Conservation (phyloP, 2,113 vertebrate genomes). For the Rallus limicola region DNA sequence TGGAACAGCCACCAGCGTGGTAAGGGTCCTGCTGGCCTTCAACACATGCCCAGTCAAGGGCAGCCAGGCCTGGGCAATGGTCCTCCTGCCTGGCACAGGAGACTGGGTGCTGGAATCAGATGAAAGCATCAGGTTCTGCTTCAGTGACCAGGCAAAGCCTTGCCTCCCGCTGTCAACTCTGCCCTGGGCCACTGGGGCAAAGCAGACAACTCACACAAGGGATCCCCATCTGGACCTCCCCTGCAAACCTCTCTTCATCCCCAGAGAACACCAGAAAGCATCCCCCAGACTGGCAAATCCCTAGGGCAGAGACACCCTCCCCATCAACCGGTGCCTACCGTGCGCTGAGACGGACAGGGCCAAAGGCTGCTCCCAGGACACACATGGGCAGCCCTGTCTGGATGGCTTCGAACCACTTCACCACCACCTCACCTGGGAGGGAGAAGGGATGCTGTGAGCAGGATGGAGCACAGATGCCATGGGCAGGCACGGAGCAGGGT, state of each 20-base stretch:
- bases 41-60: not conserved
- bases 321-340: conserved; percentile 66
- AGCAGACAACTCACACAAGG: not conserved
- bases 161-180: fast-evolving
- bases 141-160: not conserved
- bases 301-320: not conserved
- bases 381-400: conserved; percentile 97
- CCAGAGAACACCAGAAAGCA: not conserved
- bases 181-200: not conserved
- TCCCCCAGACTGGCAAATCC: fast-evolving
- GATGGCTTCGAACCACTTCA: conserved; percentile 95
- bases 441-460: not conserved
- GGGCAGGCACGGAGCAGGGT: not conserved
- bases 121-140: not conserved
- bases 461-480: no score
- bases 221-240: fast-evolving
- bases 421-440: conserved; percentile 88
- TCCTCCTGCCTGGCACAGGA: not conserved
- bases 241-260: not conserved
- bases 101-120: not conserved
- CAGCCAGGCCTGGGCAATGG: not conserved
- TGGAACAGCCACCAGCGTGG: not conserved
- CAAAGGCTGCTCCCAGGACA: conserved; percentile 86
- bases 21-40: not conserved
- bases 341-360: conserved; percentile 83